A percentile compares a stretch with the other conserved stretches of the same genome.
Evolutionary conservation across 2,888 invertebrate species (phyloP).

Genomic region (Apoda limacodes): DNA sequence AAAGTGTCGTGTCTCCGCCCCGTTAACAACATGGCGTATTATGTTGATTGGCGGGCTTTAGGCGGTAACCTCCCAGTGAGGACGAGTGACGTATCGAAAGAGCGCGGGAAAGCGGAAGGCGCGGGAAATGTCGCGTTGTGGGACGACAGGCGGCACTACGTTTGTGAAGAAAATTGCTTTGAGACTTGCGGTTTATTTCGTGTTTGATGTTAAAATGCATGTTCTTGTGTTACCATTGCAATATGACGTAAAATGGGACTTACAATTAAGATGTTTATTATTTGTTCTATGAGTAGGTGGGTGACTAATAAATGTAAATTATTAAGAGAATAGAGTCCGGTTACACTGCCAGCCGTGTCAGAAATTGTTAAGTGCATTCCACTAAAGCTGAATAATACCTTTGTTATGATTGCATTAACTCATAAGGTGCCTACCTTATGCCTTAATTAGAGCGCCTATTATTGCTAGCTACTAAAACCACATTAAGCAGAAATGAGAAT

Average conservation of each 20-base stretch:
- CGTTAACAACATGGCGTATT: slow-evolving; percentile 75
- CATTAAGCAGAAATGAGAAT: no score
- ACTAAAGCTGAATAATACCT: no score
- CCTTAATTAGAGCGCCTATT: no score
- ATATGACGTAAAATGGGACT: background rate
- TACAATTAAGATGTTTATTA: no score
- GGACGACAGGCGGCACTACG: slow-evolving; percentile 26
- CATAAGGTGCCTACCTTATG: no score
- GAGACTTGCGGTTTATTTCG: slow-evolving; percentile 2
- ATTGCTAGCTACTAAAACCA: no score
- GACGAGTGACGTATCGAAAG: slow-evolving; percentile 32
- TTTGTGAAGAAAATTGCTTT: slow-evolving; percentile 26
- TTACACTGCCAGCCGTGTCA: no score
- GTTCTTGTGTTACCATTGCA: slow-evolving; percentile 17
- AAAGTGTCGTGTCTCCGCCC: slow-evolving; percentile 61
- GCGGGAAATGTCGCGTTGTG: slow-evolving; percentile 35
- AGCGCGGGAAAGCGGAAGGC: slow-evolving; percentile 47
- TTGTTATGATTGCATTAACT: no score
- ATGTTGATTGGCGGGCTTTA: slow-evolving; percentile 69
- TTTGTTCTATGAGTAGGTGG: no score
- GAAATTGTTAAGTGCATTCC: no score
- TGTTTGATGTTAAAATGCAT: slow-evolving; percentile 19
- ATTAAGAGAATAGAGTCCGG: no score
- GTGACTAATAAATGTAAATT: no score
- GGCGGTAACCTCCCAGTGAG: slow-evolving; percentile 40